Evolutionary conservation across 1,140 invertebrate genomes (phyloP).

Genomic region (Plodia interpunctella): DNA sequence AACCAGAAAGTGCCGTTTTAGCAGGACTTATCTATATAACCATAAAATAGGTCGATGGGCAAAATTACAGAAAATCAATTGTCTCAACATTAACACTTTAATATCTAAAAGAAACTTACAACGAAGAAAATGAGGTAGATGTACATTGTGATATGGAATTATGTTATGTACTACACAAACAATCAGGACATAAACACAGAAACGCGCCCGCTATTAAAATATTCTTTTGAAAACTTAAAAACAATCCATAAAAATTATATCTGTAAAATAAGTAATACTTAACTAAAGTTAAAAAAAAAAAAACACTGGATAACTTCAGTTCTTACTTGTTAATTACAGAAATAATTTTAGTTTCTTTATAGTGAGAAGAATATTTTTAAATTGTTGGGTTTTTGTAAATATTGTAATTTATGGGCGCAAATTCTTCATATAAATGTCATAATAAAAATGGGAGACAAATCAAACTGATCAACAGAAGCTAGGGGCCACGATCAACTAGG

Average conservation of each 20-base stretch:
- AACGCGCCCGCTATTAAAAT: background rate
- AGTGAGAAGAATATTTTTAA: background rate
- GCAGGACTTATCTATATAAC: slow-evolving; percentile 10
- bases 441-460: background rate
- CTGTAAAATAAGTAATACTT: no score
- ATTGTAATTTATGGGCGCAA: background rate
- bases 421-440: background rate
- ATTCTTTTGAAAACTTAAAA: no score
- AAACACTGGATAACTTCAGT: no score
- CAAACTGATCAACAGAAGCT: background rate
- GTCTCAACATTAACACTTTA: slow-evolving; percentile 45
- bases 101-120: slow-evolving; percentile 67
- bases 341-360: no score
- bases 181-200: slow-evolving; percentile 12
- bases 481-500: slow-evolving; percentile 16
- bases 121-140: slow-evolving; percentile 74
- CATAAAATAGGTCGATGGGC: slow-evolving; percentile 35
- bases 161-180: slow-evolving; percentile 38
- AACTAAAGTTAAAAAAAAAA: no score
- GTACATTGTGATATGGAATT: slow-evolving; percentile 71
- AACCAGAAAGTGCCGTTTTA: slow-evolving; percentile 29
- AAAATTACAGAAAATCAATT: slow-evolving; percentile 36
- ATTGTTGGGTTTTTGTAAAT: background rate
- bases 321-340: no score
- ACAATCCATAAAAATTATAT: no score